Evolutionary conservation across 2,888 invertebrate genomes (phyloP), one percentile per base, ranked within the genome.

Genomic region (Pilophorus perplexus): DNA sequence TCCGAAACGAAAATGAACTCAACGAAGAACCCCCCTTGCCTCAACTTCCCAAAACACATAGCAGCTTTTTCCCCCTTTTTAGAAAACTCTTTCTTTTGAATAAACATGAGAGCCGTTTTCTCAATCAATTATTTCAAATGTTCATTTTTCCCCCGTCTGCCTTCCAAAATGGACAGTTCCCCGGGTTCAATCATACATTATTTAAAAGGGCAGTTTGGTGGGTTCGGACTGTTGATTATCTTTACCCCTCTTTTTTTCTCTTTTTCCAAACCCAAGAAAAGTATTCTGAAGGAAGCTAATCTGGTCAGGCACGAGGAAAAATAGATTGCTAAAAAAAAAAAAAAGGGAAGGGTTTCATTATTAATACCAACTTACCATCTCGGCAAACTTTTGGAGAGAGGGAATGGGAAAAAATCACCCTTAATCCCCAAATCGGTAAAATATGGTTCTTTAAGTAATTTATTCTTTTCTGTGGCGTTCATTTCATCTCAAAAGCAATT

Each of bases 391-490:
- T 48, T 3, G 22, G 14, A 25, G 12, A 16, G 5, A 20, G 18
- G 12, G 14, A 20, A 22, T 20, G 10, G 3, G 20, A 48, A 25
- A 48, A 48, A 48, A 48, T 48, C 8, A n/a, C 48, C 20, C 48
- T 22, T 48, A 48, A 48, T 23, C n/a, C 48, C 25, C 23, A 48
- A 48, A 48, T 48, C 48, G 22, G 48, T 48, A 25, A 48, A 48
- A 48, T 48, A 48, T 48, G 48, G 48, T 48, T 23, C 23, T 20
- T 48, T 48, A 48, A 48, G 48, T 48, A 48, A 48, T 48, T 48
- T 48, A 48, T 48, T 48, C 48, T n/a, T n/a, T 4, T 48, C 25
- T 48, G 18, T 8, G 48, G 48, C 48, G 23, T 48, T 48, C 22
- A 48, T 48, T 48, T 23, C n/a, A 23, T 48, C 48, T 25, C 48